Evolutionary conservation across 2,113 vertebrate species (phyloP), one percentile per base, ranked within the genome.

Genomic region (Phasianus colchicus): DNA sequence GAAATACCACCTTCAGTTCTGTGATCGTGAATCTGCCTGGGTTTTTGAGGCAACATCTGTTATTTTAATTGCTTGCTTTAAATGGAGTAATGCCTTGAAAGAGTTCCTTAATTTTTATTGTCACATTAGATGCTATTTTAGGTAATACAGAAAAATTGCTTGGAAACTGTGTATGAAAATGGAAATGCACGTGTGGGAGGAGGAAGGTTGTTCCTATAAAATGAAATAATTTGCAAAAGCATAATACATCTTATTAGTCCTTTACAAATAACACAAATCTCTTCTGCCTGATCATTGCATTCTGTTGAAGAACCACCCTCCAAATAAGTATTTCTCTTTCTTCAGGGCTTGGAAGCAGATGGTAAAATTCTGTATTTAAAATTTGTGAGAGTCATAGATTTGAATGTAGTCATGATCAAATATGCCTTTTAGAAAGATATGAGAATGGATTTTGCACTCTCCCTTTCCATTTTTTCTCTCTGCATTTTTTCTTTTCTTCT

Each of bases 71-170:
- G 58, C 83, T 93, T 5, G 3, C 54, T 94, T 94, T 92, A 85
- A 92, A 88, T 79, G 65, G 29, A 48, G 0, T 87, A 86, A 89
- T 63, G 29, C 38, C 66, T 95, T 32, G 32, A 94, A 96, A 97
- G 18, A 88, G 81, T 96, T 93, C 86, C 50, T 95, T 97, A 82
- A 88, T 93, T 95, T 92, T 96, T 96, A 89, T 93, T 94, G 52
- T 74, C 27, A 30, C 36, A 89, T 91, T 79, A 90, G 63, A 79
- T 95, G n/a, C 71, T 95, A 34, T 89, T 86, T 92, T 69, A 84
- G 69, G 61, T 50, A 69, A 79, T 55, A 74, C 52, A 93, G 21
- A 30, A 76, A 95, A 97, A 96, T 92, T 96, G 89, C 83, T 58
- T 82, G 71, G 90, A 73, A 73, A 75, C 48, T 69, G 13, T 85